phyloP scores from a whole-genome alignment of 2,797 vertebrate genomes.

The Hoplostethus atlanticus region DNA sequence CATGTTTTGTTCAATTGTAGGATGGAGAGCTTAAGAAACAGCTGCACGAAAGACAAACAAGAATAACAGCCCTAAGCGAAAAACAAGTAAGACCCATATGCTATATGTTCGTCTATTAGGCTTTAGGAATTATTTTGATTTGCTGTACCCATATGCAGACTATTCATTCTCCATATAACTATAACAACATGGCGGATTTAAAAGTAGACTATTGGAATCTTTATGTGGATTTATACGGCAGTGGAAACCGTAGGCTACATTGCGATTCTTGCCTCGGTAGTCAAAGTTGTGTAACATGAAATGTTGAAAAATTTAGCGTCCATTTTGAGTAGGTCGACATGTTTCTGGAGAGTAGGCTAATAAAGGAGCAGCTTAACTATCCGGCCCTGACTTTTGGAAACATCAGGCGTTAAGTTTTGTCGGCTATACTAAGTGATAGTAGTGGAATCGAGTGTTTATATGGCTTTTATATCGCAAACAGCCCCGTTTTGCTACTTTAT shows the following conservation, averaged over 20 bases:
- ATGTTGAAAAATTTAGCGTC: slow-evolving; percentile 87
- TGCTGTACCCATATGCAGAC: slow-evolving; percentile 24
- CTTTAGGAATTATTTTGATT: slow-evolving; percentile 7
- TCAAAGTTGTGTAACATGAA: slow-evolving; percentile 78
- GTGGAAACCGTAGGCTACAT: slow-evolving; percentile 1
- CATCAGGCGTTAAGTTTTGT: slow-evolving; percentile 25
- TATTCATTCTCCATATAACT: slow-evolving; percentile 19
- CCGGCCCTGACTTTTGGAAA: slow-evolving; percentile 43
- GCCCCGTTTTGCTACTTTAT: slow-evolving; percentile 83
- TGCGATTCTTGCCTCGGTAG: slow-evolving; percentile 28
- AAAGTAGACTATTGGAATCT: slow-evolving; percentile 34
- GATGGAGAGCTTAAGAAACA: slow-evolving; percentile 90
- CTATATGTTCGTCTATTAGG: slow-evolving; percentile 5
- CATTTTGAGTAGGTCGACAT: slow-evolving; percentile 97
- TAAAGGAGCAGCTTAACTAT: slow-evolving; percentile 64
- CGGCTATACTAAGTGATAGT: too few relatives aligned
- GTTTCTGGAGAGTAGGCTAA: slow-evolving; percentile 88
- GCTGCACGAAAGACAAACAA: slow-evolving; percentile 87
- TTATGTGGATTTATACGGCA: not conserved
- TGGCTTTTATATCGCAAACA: slow-evolving; percentile 21
- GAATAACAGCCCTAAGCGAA: slow-evolving; percentile 87
- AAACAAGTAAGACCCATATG: slow-evolving; percentile 86
- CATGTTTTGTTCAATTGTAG: slow-evolving; percentile 79
- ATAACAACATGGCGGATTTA: slow-evolving; percentile 24
- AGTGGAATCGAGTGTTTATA: not conserved